Evolutionary conservation across 2,888 invertebrate species (phyloP), one percentile per base, ranked within the genome.

Genomic region (Acronicta psi): DNA sequence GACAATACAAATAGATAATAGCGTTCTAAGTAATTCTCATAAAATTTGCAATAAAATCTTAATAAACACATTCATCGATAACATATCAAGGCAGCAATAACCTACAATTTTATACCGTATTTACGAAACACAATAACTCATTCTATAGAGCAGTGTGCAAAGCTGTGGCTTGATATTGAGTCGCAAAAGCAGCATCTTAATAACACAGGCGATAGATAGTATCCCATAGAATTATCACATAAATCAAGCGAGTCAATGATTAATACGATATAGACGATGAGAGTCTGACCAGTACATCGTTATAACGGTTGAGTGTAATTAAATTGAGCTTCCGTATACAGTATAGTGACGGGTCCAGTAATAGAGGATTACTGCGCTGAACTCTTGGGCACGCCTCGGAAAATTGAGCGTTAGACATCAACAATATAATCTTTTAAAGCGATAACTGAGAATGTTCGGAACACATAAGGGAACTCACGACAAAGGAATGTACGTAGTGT

Each of bases 231-330:
- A 91, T 91, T 91, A 91, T 89, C 86, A 86, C 90, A 93, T 93
- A 92, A 93, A 93, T 93, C 93, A 91, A 88, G 69, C 59, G 56
- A 74, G 75, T 77, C 86, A 79, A 89, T 92, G 91, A 92, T 93
- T 93, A 92, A 93, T 92, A 89, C 84, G 82, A 84, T 82, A 80
- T 66, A 76, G 80, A 81, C 85, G 87, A 89, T 84, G 84, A 85
- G 86, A 74, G 72, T 73, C 80, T 72, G 78, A 81, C 83, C 86
- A 82, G 82, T 58, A 51, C 68, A 85, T 90, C 88, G 87, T 88
- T 91, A 90, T 93, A 93, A 93, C 93, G 92, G 92, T 86, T 77
- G 75, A 79, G 82, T 84, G 87, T 92, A 92, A 93, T 93, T 92
- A 93, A 92, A 91, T 89, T 81, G 86, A 84, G 89, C 92, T 93